phyloP scores from a whole-genome alignment of 2,888 invertebrate species.

The Archips crataeganus region DNA sequence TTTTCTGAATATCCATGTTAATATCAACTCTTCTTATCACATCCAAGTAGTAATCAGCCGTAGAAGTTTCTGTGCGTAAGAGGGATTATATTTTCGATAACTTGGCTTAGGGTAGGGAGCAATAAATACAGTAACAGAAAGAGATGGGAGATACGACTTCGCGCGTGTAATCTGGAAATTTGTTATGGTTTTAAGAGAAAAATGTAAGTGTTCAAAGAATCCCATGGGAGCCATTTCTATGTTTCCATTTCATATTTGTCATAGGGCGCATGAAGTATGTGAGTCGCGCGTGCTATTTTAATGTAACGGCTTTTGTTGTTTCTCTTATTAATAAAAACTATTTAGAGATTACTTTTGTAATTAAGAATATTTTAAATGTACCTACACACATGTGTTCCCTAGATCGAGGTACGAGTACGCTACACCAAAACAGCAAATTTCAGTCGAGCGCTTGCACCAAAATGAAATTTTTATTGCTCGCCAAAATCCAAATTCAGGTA shows the following conservation, averaged over 20 bases:
- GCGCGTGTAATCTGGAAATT: constrained; percentile 80
- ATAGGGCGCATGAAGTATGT: constrained; percentile 37
- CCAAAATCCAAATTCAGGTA: constrained; percentile 30
- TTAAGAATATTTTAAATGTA: neutral
- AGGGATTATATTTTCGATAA: constrained; percentile 85
- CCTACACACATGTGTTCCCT: neutral
- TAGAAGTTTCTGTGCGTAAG: constrained; percentile 79
- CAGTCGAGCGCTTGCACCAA: neutral
- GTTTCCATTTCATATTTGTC: constrained; percentile 53
- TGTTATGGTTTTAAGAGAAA: constrained; percentile 82
- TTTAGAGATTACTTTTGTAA: neutral
- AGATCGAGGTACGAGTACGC: neutral
- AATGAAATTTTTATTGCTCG: constrained; percentile 12
- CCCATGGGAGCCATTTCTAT: constrained; percentile 72
- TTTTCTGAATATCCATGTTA: constrained; percentile 57
- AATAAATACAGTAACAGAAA: constrained; percentile 79
- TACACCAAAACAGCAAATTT: constrained; percentile 2
- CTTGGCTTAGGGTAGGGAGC: constrained; percentile 77
- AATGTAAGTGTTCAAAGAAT: constrained; percentile 59
- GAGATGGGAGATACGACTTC: constrained; percentile 63
- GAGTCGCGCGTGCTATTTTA: constrained; percentile 28
- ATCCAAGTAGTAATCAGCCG: constrained; percentile 80
- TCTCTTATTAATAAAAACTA: constrained; percentile 8
- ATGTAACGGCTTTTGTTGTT: constrained; percentile 22
- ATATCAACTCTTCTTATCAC: constrained; percentile 64